Percentiles rank a stretch among this genome's conserved stretches.
phyloP scores from a whole-genome alignment of 1,140 invertebrate species.

The Drosophila micromelanica region DNA sequence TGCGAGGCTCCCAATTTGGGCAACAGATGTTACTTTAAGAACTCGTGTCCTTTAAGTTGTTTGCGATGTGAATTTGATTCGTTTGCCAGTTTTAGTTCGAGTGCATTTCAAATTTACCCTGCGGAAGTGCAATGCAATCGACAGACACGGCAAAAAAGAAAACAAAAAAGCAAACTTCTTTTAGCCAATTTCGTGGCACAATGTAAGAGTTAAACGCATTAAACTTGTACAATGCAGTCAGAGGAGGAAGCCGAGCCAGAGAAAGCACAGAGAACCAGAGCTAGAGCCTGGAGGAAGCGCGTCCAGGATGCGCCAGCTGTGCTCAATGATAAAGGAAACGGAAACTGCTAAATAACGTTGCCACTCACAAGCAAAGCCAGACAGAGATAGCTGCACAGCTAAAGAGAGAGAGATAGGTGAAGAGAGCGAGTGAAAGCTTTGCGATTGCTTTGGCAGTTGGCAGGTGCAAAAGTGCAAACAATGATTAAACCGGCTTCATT shows the following conservation, averaged over 20 bases:
- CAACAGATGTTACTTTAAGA: conserved; percentile 22
- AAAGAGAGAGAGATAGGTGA: background rate
- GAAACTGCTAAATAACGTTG: conserved; percentile 80
- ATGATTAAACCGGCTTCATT: conserved; percentile 52
- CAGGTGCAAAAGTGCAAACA: conserved; percentile 70
- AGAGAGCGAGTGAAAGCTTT: background rate
- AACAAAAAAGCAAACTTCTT: conserved; percentile 21
- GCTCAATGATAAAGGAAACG: conserved; percentile 69
- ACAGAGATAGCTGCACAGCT: background rate
- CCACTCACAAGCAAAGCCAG: conserved; percentile 32
- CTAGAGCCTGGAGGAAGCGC: conserved; percentile 22
- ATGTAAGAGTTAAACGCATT: conserved; percentile 78
- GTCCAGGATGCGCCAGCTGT: conserved; percentile 66
- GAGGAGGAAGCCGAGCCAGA: background rate
- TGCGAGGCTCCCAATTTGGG: conserved; percentile 25
- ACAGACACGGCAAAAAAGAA: conserved; percentile 10
- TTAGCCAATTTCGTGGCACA: conserved; percentile 71
- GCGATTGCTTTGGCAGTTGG: conserved; percentile 43
- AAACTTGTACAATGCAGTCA: conserved; percentile 67
- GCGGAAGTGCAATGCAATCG: conserved; percentile 42
- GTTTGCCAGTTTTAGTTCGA: conserved; percentile 29
- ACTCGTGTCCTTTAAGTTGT: conserved; percentile 10
- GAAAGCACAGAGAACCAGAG: background rate
- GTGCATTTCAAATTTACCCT: conserved; percentile 50
- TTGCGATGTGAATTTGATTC: conserved; percentile 24